phyloP scores from a whole-genome alignment of 2,113 vertebrate genomes.

The Bos javanicus region DNA sequence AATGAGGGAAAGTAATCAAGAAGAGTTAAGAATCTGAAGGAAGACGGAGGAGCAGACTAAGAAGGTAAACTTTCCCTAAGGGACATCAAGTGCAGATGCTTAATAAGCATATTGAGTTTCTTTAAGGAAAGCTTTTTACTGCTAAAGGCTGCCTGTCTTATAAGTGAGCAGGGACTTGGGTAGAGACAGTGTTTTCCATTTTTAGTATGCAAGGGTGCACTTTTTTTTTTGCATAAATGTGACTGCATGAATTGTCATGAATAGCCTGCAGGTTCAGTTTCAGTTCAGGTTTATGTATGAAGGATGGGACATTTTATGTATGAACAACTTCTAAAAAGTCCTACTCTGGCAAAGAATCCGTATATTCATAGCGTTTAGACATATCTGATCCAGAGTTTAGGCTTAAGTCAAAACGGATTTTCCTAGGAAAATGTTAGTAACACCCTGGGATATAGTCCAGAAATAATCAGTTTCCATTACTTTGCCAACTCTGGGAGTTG shows the following conservation, averaged over 20 bases:
- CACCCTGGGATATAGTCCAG: constrained; percentile 19
- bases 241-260: constrained; percentile 18
- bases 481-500: no score
- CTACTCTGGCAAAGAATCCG: neutral
- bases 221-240: constrained; percentile 25
- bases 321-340: constrained; percentile 21
- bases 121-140: constrained; percentile 13
- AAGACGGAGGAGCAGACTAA: neutral
- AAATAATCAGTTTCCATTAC: constrained; percentile 8
- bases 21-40: neutral
- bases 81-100: neutral
- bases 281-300: constrained; percentile 27
- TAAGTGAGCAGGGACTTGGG: neutral
- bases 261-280: constrained; percentile 20
- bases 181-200: neutral
- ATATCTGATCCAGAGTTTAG: neutral
- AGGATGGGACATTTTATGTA: neutral
- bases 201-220: neutral
- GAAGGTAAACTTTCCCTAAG: neutral
- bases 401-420: constrained; percentile 37
- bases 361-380: neutral
- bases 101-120: neutral
- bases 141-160: constrained; percentile 13
- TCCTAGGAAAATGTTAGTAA: neutral
- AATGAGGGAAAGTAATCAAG: neutral